Evolutionary conservation across 2,113 vertebrate species (phyloP).

Genomic region (Oceanites oceanicus): DNA sequence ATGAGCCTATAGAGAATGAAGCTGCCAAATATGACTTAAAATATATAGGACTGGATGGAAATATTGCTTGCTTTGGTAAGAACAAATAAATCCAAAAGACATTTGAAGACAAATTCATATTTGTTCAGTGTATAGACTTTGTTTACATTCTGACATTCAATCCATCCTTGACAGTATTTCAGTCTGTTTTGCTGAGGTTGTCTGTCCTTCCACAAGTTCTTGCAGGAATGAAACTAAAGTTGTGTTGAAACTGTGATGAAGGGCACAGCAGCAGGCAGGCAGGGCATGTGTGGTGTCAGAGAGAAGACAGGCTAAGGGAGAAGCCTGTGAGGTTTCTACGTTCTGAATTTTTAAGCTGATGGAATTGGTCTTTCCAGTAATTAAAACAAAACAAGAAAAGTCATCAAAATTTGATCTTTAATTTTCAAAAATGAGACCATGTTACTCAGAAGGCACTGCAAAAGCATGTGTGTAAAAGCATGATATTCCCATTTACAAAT

Average conservation of each 20-base stretch:
- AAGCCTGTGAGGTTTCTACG: neutral
- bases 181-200: neutral
- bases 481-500: neutral
- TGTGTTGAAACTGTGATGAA: neutral
- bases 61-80: slow-evolving; percentile 98
- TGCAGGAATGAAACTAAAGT: neutral
- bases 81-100: neutral
- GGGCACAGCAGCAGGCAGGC: neutral
- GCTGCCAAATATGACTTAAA: slow-evolving; percentile 95
- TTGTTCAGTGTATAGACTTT: neutral
- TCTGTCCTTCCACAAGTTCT: neutral
- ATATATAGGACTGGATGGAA: slow-evolving; percentile 96
- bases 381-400: neutral
- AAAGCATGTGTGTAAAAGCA: neutral
- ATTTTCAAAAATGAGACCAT: neutral
- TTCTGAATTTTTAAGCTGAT: neutral
- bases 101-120: neutral
- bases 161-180: neutral
- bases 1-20: slow-evolving; percentile 91
- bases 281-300: neutral
- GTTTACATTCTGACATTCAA: neutral
- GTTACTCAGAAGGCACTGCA: neutral
- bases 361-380: neutral
- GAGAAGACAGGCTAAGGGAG: neutral
- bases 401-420: neutral